phyloP scores from a whole-genome alignment of 2,113 vertebrate species.

The Cathartes aura region DNA sequence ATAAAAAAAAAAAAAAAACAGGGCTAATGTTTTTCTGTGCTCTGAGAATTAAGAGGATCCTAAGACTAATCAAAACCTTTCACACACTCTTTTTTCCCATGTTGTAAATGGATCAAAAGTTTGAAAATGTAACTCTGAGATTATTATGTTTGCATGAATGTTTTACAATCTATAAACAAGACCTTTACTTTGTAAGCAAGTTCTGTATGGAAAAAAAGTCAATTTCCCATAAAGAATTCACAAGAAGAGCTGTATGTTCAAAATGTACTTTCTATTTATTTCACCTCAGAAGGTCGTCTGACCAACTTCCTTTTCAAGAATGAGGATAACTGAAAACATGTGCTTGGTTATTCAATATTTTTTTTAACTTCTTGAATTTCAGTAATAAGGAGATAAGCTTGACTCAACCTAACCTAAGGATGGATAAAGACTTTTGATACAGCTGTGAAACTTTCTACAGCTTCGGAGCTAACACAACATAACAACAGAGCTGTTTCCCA shows the following conservation, averaged over 20 bases:
- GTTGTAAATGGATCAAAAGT: background rate
- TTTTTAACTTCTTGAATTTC: constrained; percentile 12
- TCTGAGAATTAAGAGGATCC: background rate
- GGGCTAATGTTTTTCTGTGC: background rate
- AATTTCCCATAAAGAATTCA: constrained; percentile 28
- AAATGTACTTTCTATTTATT: constrained; percentile 59
- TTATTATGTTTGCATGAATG: background rate
- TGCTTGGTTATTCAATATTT: background rate
- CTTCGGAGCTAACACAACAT: background rate
- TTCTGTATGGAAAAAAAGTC: background rate
- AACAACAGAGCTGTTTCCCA: background rate
- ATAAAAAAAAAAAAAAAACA: fast-evolving
- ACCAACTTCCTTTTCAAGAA: constrained; percentile 16
- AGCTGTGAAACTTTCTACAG: background rate
- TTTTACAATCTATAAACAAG: constrained; percentile 29
- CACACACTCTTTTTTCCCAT: background rate
- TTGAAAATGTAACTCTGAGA: background rate
- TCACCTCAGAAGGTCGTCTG: background rate
- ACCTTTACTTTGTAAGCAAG: constrained; percentile 1
- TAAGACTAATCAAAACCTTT: constrained; percentile 1
- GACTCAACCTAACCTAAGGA: background rate
- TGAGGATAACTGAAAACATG: constrained; percentile 36
- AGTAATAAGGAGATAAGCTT: background rate
- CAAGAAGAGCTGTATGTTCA: constrained; percentile 7
- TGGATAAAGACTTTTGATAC: background rate